Conservation (phyloP, 2,113 vertebrate genomes). For the Bufo bufo region DNA sequence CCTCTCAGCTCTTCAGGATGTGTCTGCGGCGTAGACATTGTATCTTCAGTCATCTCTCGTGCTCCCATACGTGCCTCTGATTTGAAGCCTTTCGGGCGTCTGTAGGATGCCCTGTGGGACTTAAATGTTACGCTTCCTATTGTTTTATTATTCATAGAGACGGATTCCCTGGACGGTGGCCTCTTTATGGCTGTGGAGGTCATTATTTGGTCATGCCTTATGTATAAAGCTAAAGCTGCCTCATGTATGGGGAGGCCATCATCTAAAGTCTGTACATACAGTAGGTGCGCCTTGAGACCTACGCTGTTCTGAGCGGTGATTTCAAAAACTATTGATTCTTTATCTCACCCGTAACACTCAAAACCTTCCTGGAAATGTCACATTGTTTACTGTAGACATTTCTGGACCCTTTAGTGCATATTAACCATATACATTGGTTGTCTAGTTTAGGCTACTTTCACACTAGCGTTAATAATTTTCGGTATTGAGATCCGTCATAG, state of each 20-base stretch:
- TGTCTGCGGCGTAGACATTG: neutral
- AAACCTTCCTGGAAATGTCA: too few relatives aligned
- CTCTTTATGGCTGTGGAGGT: neutral
- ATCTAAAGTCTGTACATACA: too few relatives aligned
- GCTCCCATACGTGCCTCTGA: neutral
- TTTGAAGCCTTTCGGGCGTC: neutral
- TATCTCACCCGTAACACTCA: too few relatives aligned
- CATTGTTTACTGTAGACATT: too few relatives aligned
- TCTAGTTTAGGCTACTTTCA: too few relatives aligned
- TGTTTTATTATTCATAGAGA: neutral
- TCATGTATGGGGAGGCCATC: neutral
- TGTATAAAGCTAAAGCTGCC: neutral
- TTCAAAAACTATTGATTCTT: too few relatives aligned
- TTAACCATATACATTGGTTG: too few relatives aligned
- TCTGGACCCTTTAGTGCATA: too few relatives aligned
- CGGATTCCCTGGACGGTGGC: neutral
- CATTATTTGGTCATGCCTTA: constrained; percentile 9
- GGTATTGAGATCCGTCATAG: too few relatives aligned
- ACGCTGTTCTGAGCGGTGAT: too few relatives aligned
- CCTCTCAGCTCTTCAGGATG: neutral
- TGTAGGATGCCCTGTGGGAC: neutral
- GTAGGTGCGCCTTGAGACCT: too few relatives aligned
- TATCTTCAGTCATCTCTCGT: neutral
- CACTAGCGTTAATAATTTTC: too few relatives aligned
- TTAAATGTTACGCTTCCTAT: constrained; percentile 15